Evolutionary conservation across 2,888 invertebrate genomes (phyloP).

Genomic region (Hydraecia micacea): DNA sequence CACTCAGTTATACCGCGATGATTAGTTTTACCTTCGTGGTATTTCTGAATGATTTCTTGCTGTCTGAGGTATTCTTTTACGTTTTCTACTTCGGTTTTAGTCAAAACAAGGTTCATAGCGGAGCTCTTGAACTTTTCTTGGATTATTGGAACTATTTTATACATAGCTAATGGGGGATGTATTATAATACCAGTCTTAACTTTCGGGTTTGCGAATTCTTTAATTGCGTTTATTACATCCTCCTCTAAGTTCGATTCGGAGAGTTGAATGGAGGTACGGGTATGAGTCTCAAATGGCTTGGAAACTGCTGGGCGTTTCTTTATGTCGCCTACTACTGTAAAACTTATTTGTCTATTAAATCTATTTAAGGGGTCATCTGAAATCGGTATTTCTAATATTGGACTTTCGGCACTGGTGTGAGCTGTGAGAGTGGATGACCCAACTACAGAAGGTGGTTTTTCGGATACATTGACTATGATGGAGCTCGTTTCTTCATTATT

Average conservation of each 20-base stretch:
- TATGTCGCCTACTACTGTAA: conserved; percentile 7
- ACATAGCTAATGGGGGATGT: conserved; percentile 23
- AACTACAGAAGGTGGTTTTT: too few relatives aligned
- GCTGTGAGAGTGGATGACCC: too few relatives aligned
- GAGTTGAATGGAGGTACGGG: conserved; percentile 9
- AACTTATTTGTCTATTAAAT: conserved; percentile 2
- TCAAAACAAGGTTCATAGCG: conserved; percentile 29
- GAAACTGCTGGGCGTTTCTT: conserved; percentile 11
- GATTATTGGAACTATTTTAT: conserved; percentile 42
- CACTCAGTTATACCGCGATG: conserved; percentile 21
- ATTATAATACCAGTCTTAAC: conserved; percentile 25
- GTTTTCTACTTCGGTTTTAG: neutral
- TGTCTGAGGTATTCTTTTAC: conserved; percentile 4
- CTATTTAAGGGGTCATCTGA: too few relatives aligned
- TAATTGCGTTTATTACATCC: conserved; percentile 16
- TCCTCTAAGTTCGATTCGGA: conserved; percentile 7
- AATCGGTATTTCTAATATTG: too few relatives aligned
- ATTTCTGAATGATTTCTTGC: conserved; percentile 19
- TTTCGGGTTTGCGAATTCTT: conserved; percentile 20
- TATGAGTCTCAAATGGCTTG: conserved; percentile 14
- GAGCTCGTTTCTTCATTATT: neutral
- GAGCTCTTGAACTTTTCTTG: conserved; percentile 48
- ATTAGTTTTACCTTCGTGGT: conserved; percentile 18
- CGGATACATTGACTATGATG: too few relatives aligned
- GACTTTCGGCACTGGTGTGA: too few relatives aligned